These are phyloP conservation scores for Palaemon carinicauda DNA, from an alignment of 1,140 invertebrate genomes.

Conservation along the genomic window DNA sequence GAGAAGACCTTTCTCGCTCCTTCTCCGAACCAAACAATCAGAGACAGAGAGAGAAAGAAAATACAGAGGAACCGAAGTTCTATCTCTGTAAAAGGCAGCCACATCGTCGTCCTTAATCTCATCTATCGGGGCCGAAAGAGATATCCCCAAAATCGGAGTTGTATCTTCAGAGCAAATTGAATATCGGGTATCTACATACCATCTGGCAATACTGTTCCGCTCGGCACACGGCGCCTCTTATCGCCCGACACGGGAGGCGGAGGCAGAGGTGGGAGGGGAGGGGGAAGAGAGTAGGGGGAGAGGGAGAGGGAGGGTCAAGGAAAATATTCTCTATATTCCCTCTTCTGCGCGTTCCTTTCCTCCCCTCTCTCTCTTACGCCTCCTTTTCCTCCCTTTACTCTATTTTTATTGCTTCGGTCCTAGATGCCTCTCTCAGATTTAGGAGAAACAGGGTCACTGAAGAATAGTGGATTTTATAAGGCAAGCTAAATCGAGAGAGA, in stretches of 20 bases:
- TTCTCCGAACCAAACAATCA: not conserved
- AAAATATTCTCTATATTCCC: not conserved
- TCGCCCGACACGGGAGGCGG: not conserved
- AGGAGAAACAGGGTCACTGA: not conserved
- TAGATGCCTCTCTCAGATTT: not conserved
- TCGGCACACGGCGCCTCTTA: not conserved
- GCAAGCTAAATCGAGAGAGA: conserved; percentile 3
- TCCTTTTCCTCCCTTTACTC: not conserved
- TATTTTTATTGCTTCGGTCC: not conserved
- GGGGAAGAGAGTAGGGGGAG: not conserved
- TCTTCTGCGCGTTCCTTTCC: not conserved
- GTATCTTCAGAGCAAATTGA: conserved; percentile 3
- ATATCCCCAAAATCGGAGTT: not conserved
- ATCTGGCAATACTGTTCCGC: not conserved
- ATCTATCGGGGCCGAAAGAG: not conserved
- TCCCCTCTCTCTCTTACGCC: not conserved
- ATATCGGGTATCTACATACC: conserved; percentile 3
- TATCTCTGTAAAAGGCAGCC: not conserved
- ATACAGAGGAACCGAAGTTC: not conserved
- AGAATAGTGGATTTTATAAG: not conserved
- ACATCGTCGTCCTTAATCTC: not conserved
- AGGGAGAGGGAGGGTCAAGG: not conserved
- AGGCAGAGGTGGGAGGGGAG: not conserved
- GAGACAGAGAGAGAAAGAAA: not conserved
- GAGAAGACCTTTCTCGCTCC: too few relatives aligned